A percentile compares a stretch with the other conserved stretches of the same genome.
Evolutionary conservation across 2,797 vertebrate species (phyloP).

Genomic region (Staurois parvus): DNA sequence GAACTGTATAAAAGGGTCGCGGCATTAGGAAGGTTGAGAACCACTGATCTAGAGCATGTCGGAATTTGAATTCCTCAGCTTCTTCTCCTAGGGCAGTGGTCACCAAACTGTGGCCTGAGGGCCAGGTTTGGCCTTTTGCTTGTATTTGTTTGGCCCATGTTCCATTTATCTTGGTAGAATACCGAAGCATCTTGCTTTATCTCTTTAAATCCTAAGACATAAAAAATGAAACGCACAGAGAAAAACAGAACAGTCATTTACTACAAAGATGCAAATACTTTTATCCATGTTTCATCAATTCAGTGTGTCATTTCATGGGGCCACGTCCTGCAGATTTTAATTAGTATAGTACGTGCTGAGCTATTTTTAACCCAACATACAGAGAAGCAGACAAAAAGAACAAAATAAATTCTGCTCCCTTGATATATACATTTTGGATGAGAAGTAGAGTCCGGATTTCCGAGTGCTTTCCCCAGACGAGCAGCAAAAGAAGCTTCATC

Average conservation of each 20-base stretch:
- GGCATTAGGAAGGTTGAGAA: no score
- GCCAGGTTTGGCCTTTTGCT: no score
- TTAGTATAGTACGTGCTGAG: background rate
- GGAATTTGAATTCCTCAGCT: no score
- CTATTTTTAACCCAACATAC: conserved; percentile 28
- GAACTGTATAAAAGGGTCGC: no score
- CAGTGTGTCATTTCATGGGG: background rate
- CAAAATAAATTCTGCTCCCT: background rate
- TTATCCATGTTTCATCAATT: background rate
- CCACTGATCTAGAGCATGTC: no score
- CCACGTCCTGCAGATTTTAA: background rate
- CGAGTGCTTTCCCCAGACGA: background rate
- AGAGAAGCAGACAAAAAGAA: background rate
- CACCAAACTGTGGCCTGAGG: no score
- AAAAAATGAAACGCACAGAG: no score
- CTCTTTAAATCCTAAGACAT: no score
- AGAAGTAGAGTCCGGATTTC: conserved; percentile 25
- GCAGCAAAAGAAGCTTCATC: conserved; percentile 50
- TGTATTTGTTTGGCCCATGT: no score
- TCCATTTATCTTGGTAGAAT: no score
- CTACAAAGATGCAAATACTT: background rate
- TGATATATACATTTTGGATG: conserved; percentile 19
- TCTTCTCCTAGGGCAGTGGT: no score
- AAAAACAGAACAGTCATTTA: background rate
- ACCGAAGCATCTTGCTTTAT: no score